These are phyloP conservation scores for Callionymus lyra DNA, from an alignment of 2,113 vertebrate species.

Conservation along the genomic window DNA sequence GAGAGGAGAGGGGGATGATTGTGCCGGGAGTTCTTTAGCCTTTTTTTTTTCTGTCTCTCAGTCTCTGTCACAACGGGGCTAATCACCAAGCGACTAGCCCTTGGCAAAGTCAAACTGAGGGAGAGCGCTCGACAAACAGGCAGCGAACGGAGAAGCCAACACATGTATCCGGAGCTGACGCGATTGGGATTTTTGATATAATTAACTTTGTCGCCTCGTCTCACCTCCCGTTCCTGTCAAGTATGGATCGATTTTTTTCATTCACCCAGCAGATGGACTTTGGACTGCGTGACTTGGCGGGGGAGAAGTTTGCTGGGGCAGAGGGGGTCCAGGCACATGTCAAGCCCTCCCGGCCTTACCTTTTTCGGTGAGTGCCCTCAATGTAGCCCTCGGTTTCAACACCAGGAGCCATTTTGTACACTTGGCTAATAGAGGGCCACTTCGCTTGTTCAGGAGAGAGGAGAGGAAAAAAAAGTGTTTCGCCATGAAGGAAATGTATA, in stretches of 20 bases:
- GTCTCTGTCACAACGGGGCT: conserved; percentile 66
- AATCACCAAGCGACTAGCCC: conserved; percentile 62
- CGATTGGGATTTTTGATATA: conserved; percentile 50
- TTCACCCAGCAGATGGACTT: conserved; percentile 55
- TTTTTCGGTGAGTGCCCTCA: conserved; percentile 62
- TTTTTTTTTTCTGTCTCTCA: conserved; percentile 68
- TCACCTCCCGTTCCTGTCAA: conserved; percentile 34
- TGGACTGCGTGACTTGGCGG: conserved; percentile 72
- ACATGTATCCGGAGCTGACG: conserved; percentile 45
- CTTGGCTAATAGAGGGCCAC: conserved; percentile 55
- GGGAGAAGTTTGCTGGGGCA: conserved; percentile 66
- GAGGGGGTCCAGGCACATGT: conserved; percentile 72
- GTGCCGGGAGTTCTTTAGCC: conserved; percentile 68
- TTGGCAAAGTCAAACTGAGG: conserved; percentile 67
- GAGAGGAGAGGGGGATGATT: conserved; percentile 56
- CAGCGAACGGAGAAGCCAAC: conserved; percentile 36
- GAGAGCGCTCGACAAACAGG: conserved; percentile 49
- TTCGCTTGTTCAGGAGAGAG: conserved; percentile 49
- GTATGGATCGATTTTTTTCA: conserved; percentile 64
- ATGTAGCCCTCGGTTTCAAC: conserved; percentile 59
- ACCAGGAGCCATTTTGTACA: conserved; percentile 82
- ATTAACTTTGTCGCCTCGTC: conserved; percentile 45
- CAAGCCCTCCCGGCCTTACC: conserved; percentile 74
- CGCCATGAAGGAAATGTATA: conserved; percentile 37
- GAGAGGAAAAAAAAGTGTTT: conserved; percentile 30